A percentile compares a stretch with the other conserved stretches of the same genome.
phyloP scores from a whole-genome alignment of 2,113 vertebrate genomes.

The Corythoichthys intestinalis region DNA sequence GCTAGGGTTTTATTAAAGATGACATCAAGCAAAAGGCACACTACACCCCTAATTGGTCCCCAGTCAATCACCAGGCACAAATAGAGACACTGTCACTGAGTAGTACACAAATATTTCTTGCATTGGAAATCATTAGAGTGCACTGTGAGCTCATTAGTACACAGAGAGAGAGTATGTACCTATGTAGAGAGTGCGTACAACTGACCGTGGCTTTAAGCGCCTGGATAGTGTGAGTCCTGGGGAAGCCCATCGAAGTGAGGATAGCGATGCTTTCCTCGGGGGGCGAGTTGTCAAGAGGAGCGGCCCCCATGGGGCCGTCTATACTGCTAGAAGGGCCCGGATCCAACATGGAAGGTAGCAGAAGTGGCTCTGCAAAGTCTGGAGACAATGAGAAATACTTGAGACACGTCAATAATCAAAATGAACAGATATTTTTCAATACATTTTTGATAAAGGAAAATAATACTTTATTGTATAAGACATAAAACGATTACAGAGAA shows the following conservation, averaged over 20 bases:
- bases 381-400: constrained; percentile 5
- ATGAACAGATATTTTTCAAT: too few relatives aligned
- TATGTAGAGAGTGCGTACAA: constrained; percentile 10
- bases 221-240: constrained; percentile 81
- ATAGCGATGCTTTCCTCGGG: constrained; percentile 93
- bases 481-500: too few relatives aligned
- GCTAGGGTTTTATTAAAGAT: too few relatives aligned
- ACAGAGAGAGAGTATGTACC: not conserved
- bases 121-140: constrained; percentile 29
- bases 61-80: too few relatives aligned
- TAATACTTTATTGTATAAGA: too few relatives aligned
- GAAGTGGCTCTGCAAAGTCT: constrained; percentile 95
- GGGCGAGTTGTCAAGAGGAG: constrained; percentile 79
- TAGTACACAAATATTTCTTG: constrained; percentile 23
- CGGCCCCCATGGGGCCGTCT: constrained; percentile 62
- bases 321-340: constrained; percentile 66
- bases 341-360: constrained; percentile 78
- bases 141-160: not conserved
- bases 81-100: too few relatives aligned
- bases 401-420: not conserved
- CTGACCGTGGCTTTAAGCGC: constrained; percentile 88
- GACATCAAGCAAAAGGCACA: too few relatives aligned
- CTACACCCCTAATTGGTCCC: too few relatives aligned
- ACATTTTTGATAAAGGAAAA: too few relatives aligned
- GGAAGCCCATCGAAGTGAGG: constrained; percentile 96